These are phyloP conservation scores for Plectropomus leopardus DNA, from an alignment of 2,113 vertebrate genomes.

Conservation along the genomic window DNA sequence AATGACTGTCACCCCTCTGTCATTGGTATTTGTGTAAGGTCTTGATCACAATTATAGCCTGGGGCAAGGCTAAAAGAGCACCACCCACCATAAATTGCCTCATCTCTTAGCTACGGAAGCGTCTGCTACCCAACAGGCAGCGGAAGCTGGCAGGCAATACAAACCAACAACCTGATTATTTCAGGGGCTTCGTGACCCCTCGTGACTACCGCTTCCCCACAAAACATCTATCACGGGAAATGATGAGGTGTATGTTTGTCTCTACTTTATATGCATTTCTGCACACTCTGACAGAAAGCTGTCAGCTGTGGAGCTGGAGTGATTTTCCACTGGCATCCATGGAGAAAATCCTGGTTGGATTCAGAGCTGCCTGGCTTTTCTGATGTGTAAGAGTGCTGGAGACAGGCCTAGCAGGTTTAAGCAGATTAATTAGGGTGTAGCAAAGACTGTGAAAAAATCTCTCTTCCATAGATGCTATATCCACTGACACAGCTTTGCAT, in stretches of 20 bases:
- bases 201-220: constrained; percentile 55
- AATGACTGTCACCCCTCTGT: constrained; percentile 42
- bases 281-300: constrained; percentile 76
- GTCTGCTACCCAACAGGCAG: constrained; percentile 36
- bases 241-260: constrained; percentile 64
- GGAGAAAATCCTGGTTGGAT: constrained; percentile 79
- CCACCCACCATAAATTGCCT: constrained; percentile 56
- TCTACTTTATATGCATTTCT: constrained; percentile 68
- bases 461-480: constrained; percentile 76
- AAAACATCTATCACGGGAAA: constrained; percentile 64
- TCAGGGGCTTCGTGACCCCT: constrained; percentile 53
- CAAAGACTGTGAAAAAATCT: constrained; percentile 77
- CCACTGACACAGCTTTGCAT: constrained; percentile 80
- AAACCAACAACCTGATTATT: constrained; percentile 57
- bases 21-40: constrained; percentile 59
- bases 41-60: constrained; percentile 54
- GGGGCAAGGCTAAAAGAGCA: constrained; percentile 63
- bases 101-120: constrained; percentile 40
- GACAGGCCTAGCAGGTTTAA: constrained; percentile 80
- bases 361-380: constrained; percentile 72
- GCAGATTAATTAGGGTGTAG: constrained; percentile 84
- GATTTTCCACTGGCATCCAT: constrained; percentile 78
- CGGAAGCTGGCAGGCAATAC: constrained; percentile 43
- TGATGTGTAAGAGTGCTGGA: constrained; percentile 76
- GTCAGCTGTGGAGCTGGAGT: constrained; percentile 70